phyloP scores from a whole-genome alignment of 2,888 invertebrate genomes.

The Melinaea marsaeus region DNA sequence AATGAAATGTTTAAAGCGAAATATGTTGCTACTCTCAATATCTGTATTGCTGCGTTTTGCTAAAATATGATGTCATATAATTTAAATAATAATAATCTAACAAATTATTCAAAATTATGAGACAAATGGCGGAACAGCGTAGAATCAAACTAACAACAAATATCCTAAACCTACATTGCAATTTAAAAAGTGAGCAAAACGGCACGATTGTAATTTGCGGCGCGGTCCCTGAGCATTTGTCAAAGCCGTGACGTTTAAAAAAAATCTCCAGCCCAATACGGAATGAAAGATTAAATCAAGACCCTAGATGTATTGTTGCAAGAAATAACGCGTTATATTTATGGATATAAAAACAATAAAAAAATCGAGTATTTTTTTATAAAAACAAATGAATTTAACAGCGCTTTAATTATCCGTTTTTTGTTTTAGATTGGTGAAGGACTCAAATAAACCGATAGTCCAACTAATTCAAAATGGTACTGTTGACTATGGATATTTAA shows the following conservation, averaged over 20 bases:
- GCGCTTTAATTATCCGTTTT: too few species aligned
- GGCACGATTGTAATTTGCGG: slow-evolving; percentile 40
- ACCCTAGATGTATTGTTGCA: slow-evolving; percentile 29
- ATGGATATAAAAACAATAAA: not conserved
- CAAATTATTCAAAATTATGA: not conserved
- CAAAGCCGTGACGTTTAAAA: slow-evolving; percentile 59
- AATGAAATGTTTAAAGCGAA: slow-evolving; percentile 6
- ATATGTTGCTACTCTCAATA: not conserved
- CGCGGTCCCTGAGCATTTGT: slow-evolving; percentile 56
- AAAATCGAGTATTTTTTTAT: not conserved
- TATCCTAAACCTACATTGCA: slow-evolving; percentile 35
- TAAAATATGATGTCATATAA: not conserved
- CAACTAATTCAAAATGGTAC: too few species aligned
- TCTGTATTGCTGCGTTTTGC: not conserved
- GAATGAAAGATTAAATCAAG: slow-evolving; percentile 65
- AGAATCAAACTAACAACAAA: slow-evolving; percentile 15
- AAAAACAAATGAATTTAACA: too few species aligned
- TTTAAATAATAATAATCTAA: too few species aligned
- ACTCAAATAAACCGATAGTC: too few species aligned
- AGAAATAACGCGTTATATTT: slow-evolving; percentile 33
- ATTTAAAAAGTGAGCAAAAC: slow-evolving; percentile 46
- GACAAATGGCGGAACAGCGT: not conserved
- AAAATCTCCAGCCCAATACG: slow-evolving; percentile 61
- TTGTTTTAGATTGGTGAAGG: too few species aligned
- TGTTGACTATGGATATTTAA: too few species aligned